Evolutionary conservation across 2,113 vertebrate species (phyloP).

Genomic region (Chelonoidis abingdonii): DNA sequence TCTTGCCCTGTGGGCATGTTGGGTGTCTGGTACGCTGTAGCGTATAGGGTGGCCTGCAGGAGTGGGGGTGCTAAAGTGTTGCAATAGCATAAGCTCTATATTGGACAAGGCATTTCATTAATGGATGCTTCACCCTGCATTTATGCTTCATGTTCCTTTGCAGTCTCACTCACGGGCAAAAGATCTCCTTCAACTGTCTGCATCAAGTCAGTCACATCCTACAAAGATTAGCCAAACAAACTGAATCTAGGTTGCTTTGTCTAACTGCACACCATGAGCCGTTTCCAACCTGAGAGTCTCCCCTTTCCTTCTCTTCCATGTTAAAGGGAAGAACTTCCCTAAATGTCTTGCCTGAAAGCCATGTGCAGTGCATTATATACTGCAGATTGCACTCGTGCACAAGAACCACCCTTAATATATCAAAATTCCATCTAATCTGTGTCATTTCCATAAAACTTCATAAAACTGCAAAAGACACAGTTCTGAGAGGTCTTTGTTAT

Average conservation of each 20-base stretch:
- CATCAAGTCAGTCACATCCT: constrained; percentile 25
- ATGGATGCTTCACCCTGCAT: constrained; percentile 7
- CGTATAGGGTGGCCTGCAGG: not conserved
- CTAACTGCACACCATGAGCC: not conserved
- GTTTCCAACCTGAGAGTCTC: constrained; percentile 30
- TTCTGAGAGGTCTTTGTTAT: not conserved
- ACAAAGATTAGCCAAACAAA: constrained; percentile 35
- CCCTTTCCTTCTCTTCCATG: not conserved
- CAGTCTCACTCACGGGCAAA: not conserved
- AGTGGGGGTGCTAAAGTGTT: not conserved
- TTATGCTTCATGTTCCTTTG: constrained; percentile 2
- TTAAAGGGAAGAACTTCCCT: constrained; percentile 48
- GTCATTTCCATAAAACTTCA: not conserved
- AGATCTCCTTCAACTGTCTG: not conserved
- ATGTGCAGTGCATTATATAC: constrained; percentile 33
- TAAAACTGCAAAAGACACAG: not conserved
- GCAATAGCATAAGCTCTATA: not conserved
- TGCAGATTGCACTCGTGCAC: constrained; percentile 16
- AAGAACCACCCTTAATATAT: not conserved
- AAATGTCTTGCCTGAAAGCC: constrained; percentile 40
- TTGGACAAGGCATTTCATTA: constrained; percentile 16
- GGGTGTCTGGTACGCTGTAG: not conserved
- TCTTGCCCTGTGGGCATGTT: not conserved
- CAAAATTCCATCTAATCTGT: not conserved
- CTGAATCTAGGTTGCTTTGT: constrained; percentile 47